Evolutionary conservation across 2,113 vertebrate species (phyloP), one percentile per base, ranked within the genome.

Genomic region (Tonatia bakeri): DNA sequence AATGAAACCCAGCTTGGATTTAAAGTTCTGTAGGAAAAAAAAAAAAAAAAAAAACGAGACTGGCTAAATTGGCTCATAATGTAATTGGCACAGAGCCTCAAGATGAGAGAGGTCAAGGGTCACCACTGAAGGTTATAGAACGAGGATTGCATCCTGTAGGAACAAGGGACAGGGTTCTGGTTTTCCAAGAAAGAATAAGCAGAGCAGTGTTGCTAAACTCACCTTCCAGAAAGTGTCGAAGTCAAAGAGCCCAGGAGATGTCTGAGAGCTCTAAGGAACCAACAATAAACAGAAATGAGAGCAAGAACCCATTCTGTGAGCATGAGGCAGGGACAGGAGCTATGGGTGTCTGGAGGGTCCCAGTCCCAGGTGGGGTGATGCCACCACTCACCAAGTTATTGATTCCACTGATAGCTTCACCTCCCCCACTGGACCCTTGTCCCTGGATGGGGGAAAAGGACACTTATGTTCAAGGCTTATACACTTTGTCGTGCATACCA

Each of bases 161-260:
- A 14, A 64, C 43, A 14, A 70, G 92, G 79, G 52, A 3, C 36
- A 33, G n/a, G 33, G 72, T 8, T 31, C 36, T 38, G 12, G 33
- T 83, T 89, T 95, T 87, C 69, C 40, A 45, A 83, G 87, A 16
- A 1, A 70, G 28, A 50, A 36, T 26, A 26, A 45, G 26, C 14
- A 12, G 19, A 73, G 61, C 45, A 3, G 7, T 20, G 38, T 50
- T 14, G 16, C 54, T 1, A 13, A 75, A 96, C 97, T 98, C 76
- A 98, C 97, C 96, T 96, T 96, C 97, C 97, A 98, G 94, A 98
- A 94, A 28, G 0, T 65, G 38, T 97, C 97, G 0, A 98, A 94
- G 89, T 94, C 77, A 89, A 98, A 97, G 70, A 75, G 15, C 26
- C 56, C 83, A 33, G 94, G 28, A 83, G 90, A 14, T 0, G 24